Conservation (phyloP, 2,113 vertebrate genomes). For the Chitala chitala region DNA sequence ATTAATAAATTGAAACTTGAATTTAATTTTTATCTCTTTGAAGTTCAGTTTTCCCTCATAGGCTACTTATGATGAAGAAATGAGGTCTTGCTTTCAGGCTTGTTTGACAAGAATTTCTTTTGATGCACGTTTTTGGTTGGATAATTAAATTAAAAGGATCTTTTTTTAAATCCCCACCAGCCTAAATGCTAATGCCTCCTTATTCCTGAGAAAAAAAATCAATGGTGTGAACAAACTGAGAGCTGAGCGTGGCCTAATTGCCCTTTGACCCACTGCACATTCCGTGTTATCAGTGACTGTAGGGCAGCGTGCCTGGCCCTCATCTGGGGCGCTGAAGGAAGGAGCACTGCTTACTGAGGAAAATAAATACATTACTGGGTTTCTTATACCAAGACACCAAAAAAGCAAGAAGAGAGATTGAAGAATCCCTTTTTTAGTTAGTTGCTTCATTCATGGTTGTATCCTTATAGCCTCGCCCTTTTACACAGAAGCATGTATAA, state of each 20-base stretch:
- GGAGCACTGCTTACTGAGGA: slow-evolving; percentile 24
- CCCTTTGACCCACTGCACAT: slow-evolving; percentile 28
- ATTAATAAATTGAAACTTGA: slow-evolving; percentile 36
- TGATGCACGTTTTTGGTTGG: slow-evolving; percentile 34
- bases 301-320: not conserved
- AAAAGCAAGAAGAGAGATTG: slow-evolving; percentile 36
- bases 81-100: slow-evolving; percentile 37
- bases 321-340: not conserved
- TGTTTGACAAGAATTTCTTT: slow-evolving; percentile 38
- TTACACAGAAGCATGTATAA: not conserved
- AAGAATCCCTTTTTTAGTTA: slow-evolving; percentile 25
- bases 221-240: slow-evolving; percentile 21
- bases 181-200: slow-evolving; percentile 33
- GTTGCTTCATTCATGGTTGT: not conserved
- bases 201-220: slow-evolving; percentile 25
- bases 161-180: slow-evolving; percentile 31
- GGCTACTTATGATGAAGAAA: slow-evolving; percentile 43
- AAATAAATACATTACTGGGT: slow-evolving; percentile 37
- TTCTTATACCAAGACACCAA: slow-evolving; percentile 32
- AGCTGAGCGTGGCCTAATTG: slow-evolving; percentile 38
- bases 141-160: slow-evolving; percentile 35
- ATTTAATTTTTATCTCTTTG: slow-evolving; percentile 36
- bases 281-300: slow-evolving; percentile 31
- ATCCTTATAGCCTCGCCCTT: not conserved
- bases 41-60: slow-evolving; percentile 34